These are phyloP conservation scores for Drosophila neocordata DNA, from an alignment of 1,140 invertebrate genomes.

Conservation along the genomic window DNA sequence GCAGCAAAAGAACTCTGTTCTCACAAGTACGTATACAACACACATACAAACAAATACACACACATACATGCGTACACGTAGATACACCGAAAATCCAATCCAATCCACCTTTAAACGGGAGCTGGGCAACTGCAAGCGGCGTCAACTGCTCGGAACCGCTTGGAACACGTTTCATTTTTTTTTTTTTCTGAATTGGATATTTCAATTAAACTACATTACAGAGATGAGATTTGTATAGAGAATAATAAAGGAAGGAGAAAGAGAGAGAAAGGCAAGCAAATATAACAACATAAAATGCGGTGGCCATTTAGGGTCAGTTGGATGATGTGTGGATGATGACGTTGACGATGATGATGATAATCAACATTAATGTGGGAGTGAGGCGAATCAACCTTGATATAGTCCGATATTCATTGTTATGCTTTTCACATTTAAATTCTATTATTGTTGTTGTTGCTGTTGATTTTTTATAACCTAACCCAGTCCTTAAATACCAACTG, in stretches of 20 bases:
- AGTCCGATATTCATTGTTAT: conserved; percentile 2
- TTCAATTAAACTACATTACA: conserved; percentile 5
- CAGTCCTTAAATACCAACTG: background rate
- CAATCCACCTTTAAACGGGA: background rate
- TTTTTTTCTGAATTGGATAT: background rate
- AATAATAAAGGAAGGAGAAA: background rate
- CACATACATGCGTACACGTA: conserved; percentile 26
- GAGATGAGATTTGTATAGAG: background rate
- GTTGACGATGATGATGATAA: background rate
- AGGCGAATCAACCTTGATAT: conserved; percentile 4
- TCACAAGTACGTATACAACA: conserved; percentile 88
- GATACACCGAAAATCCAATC: conserved; percentile 2
- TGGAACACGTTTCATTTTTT: conserved; percentile 17
- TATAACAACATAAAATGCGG: background rate
- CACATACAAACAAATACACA: conserved; percentile 16
- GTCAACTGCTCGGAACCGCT: conserved; percentile 5
- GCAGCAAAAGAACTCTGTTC: conserved; percentile 87
- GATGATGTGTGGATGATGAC: background rate
- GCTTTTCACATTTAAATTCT: conserved; percentile 7
- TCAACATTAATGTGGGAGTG: background rate
- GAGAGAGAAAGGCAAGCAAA: background rate
- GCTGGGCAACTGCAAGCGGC: background rate
- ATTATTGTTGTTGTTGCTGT: conserved; percentile 21
- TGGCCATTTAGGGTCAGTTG: background rate
- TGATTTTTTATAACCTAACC: conserved; percentile 26